These are phyloP conservation scores for Calephelis nemesis DNA, from an alignment of 1,140 invertebrate genomes.

Conservation along the genomic window DNA sequence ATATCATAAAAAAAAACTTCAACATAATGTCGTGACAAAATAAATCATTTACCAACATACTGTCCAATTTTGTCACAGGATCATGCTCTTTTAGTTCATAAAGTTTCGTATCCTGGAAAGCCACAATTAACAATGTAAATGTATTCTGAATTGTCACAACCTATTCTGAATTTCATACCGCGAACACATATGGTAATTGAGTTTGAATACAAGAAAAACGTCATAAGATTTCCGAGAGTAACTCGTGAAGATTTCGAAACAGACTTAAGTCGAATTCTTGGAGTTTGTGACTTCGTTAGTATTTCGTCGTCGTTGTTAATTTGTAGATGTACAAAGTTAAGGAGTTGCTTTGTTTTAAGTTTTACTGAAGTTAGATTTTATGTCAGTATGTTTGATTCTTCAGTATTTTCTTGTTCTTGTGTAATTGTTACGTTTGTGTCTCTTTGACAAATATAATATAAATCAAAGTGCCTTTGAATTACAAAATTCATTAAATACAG, in stretches of 20 bases:
- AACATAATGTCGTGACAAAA: too few species aligned
- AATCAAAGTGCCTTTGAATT: not conserved
- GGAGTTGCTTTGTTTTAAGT: slow-evolving; percentile 37
- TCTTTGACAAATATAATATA: not conserved
- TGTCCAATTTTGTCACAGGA: slow-evolving; percentile 19
- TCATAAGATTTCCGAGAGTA: slow-evolving; percentile 34
- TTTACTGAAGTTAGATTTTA: slow-evolving; percentile 21
- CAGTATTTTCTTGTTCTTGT: not conserved
- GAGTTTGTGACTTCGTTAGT: slow-evolving; percentile 41
- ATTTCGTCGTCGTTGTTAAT: slow-evolving; percentile 42
- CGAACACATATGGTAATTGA: slow-evolving; percentile 65
- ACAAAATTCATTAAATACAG: not conserved
- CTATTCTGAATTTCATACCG: slow-evolving; percentile 66
- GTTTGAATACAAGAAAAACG: slow-evolving; percentile 57
- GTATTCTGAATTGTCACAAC: slow-evolving; percentile 35
- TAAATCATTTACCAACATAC: not conserved
- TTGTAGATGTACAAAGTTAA: slow-evolving; percentile 45
- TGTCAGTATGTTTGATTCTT: slow-evolving; percentile 18
- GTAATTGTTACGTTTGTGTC: not conserved
- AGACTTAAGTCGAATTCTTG: slow-evolving; percentile 22
- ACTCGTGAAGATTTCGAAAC: slow-evolving; percentile 40
- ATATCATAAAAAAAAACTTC: too few species aligned
- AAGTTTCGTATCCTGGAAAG: slow-evolving; percentile 35
- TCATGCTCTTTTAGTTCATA: slow-evolving; percentile 30
- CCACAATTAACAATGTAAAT: slow-evolving; percentile 72